Evolutionary conservation across 2,888 invertebrate genomes (phyloP), one percentile per base, ranked within the genome.

Genomic region (Spisula subtruncata): DNA sequence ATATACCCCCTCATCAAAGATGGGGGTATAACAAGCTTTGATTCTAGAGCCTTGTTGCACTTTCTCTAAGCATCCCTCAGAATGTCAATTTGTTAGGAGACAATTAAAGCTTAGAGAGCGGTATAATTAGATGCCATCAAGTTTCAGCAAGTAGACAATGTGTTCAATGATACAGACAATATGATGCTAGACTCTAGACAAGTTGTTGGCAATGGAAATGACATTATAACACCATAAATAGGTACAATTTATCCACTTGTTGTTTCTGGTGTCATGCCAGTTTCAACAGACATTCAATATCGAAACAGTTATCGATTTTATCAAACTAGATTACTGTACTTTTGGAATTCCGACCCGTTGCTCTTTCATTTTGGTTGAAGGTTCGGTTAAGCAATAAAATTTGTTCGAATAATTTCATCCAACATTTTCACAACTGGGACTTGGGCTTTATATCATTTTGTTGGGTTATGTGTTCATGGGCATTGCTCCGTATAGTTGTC

Each of bases 151-250:
- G 60, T 25, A 66, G 60, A 66, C 60, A 66, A 25, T 66, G 2
- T 66, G 60, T 66, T 25, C 25, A 4, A 1, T 66, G 60, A 66
- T 66, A 10, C 5, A 6, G 60, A 66, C 60, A 66, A 25, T 66
- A 66, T 25, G 51, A 25, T 66, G 20, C 60, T 25, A 66, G 60
- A 10, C 25, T 66, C 6, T 66, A 66, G 60, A 25, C 60, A 66
- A 12, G 12, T 66, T 66, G 25, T 66, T 6, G 60, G 60, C 60
- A 66, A 25, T 66, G 60, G 12, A 25, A 66, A 66, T 2, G 60
- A 66, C 25, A 66, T 66, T 66, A 25, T 66, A 66, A 66, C 60
- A 66, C 25, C 60, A 66, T 66, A 66, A 66, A 66, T 25, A 66
- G 20, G 8, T 25, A 66, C 60, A 25, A 66, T 66, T 66, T n/a